Percentiles rank a stretch among this genome's conserved stretches.
Evolutionary conservation across 2,888 invertebrate genomes (phyloP).

Genomic region (Lordiphosa fenestrarum): DNA sequence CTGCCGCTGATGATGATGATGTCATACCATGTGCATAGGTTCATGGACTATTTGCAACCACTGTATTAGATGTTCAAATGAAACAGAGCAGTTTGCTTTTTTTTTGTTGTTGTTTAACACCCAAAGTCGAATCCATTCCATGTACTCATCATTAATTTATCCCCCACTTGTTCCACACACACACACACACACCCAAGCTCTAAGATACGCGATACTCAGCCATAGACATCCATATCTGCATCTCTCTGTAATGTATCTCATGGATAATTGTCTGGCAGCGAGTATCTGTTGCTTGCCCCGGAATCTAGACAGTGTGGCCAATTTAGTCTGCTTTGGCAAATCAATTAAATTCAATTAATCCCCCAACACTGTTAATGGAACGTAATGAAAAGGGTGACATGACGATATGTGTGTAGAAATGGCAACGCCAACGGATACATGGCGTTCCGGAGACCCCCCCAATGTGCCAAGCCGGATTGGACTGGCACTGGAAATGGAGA

Average conservation of each 20-base stretch:
- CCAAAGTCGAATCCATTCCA: constrained; percentile 67
- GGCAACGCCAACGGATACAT: constrained; percentile 57
- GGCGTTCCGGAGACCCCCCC: constrained; percentile 60
- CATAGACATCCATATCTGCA: constrained; percentile 12
- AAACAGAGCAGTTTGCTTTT: constrained; percentile 30
- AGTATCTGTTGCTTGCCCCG: constrained; percentile 55
- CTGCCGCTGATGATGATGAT: constrained; percentile 45
- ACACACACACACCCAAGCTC: constrained; percentile 4
- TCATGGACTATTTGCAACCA: constrained; percentile 51
- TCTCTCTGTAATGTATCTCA: constrained; percentile 38
- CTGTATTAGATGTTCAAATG: constrained; percentile 64
- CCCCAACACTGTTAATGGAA: constrained; percentile 80
- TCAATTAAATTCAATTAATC: constrained; percentile 81
- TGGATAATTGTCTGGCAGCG: constrained; percentile 42
- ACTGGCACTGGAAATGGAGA: constrained; percentile 20
- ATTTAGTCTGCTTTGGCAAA: constrained; percentile 81
- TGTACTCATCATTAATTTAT: constrained; percentile 71
- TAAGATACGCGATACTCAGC: constrained; percentile 16
- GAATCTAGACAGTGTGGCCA: constrained; percentile 80
- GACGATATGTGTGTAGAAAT: constrained; percentile 25
- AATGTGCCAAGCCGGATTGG: constrained; percentile 22
- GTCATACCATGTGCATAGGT: constrained; percentile 51
- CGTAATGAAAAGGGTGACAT: constrained; percentile 80
- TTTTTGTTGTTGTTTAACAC: constrained; percentile 29
- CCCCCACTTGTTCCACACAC: constrained; percentile 24